Evolutionary conservation across 2,113 vertebrate genomes (phyloP), one percentile per base, ranked within the genome.

Genomic region (Glaucomys volans): DNA sequence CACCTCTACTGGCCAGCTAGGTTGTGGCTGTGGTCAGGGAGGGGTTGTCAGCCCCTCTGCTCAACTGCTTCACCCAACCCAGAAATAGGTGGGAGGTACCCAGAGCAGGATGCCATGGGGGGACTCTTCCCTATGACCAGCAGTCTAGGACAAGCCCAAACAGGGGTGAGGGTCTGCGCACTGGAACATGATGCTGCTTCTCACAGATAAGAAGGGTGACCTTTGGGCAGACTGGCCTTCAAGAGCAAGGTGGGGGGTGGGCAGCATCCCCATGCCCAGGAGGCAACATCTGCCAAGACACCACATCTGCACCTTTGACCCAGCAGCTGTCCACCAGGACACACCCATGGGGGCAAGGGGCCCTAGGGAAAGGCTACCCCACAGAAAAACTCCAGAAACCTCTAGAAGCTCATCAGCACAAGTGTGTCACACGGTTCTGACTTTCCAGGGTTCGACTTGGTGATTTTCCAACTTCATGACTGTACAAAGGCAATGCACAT

Each of bases 211-310:
- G 87, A 28, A 35, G 37, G 22, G 44, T 35, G 1, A 18, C 37
- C 2, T 1, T 0, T 1, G 6, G 40, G 37, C 42, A n/a, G 32
- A 32, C 42, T 26, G 57, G 47, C 77, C 3, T 0, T 8, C 0
- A 17, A 11, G 22, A 2, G 5, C 84, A 10, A 0, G 40, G 10
- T 0, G 4, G 20, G 8, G 35, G 42, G 40, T 8, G 35, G 18
- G 14, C 26, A 22, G 2, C 17, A 12, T 0, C 1, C 2, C 32
- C 26, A 2, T 3, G 2, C 52, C 17, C 30, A 32, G 18, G 14
- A 18, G 24, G 5, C 28, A 30, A 2, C n/a, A 10, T 7, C 35
- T 44, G 18, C 20, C 50, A 32, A 71, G 32, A 47, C 5, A 57
- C 79, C 24, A 17, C 1, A 0, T 30, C 7, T 7, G 35, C 8